Conservation (phyloP, 2,797 vertebrate genomes). For the Natrix natrix region DNA sequence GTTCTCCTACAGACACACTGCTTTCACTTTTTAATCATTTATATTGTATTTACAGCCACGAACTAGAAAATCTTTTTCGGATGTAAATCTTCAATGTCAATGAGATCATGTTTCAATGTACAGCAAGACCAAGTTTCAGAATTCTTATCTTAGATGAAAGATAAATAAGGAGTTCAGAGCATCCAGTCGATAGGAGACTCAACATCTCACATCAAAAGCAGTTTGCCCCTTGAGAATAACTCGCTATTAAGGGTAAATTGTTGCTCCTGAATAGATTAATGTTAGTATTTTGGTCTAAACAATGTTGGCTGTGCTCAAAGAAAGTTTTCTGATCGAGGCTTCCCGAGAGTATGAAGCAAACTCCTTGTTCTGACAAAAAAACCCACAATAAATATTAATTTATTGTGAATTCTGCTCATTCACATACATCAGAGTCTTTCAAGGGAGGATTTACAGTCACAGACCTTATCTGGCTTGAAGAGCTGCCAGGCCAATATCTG, state of each 20-base stretch:
- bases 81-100: background rate
- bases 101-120: background rate
- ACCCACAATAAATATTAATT: too few species aligned
- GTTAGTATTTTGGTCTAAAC: background rate
- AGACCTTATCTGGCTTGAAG: too few species aligned
- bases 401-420: too few species aligned
- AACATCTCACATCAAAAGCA: background rate
- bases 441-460: too few species aligned
- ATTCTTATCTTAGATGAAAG: background rate
- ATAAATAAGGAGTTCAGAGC: background rate
- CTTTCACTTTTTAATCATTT: background rate
- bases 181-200: background rate
- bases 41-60: background rate
- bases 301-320: background rate
- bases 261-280: background rate
- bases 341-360: too few species aligned
- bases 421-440: too few species aligned
- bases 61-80: background rate
- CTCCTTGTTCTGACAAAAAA: too few species aligned
- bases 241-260: background rate
- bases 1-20: background rate
- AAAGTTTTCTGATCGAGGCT: background rate
- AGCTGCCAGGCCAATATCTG: too few species aligned
- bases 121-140: background rate
- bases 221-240: background rate